Evolutionary conservation across 2,113 vertebrate species (phyloP).

Genomic region (Gnathonemus longibarbis): DNA sequence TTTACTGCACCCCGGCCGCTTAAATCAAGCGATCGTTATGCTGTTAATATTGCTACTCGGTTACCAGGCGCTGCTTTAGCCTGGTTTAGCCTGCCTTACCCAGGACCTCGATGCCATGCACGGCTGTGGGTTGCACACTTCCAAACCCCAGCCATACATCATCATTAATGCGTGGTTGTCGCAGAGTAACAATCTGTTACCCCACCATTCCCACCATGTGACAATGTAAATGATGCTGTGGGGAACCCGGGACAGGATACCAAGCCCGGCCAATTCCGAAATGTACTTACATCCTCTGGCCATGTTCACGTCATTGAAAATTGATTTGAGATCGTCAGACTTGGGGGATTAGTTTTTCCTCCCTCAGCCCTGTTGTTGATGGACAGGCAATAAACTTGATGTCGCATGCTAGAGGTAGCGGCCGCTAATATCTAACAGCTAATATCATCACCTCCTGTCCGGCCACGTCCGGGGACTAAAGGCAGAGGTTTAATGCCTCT

Average conservation of each 20-base stretch:
- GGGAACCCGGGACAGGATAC: conserved; percentile 23
- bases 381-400: conserved; percentile 20
- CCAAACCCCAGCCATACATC: conserved; percentile 32
- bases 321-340: conserved; percentile 23
- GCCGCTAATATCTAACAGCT: not conserved
- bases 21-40: conserved; percentile 24
- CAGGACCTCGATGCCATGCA: not conserved
- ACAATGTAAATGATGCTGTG: conserved; percentile 25
- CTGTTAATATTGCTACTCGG: not conserved
- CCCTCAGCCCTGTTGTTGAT: conserved; percentile 7
- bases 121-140: not conserved
- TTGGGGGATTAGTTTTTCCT: conserved; percentile 18
- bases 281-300: conserved; percentile 20
- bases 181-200: conserved; percentile 39
- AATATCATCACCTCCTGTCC: not conserved
- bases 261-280: conserved; percentile 18
- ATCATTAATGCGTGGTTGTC: conserved; percentile 40
- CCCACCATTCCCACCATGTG: conserved; percentile 21
- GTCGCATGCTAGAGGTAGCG: not conserved
- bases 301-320: conserved; percentile 24
- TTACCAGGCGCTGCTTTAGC: not conserved
- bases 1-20: not conserved
- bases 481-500: not conserved
- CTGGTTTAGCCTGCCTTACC: not conserved
- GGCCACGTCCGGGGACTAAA: not conserved